Percentiles rank a stretch among this genome's conserved stretches.
Evolutionary conservation across 2,113 vertebrate species (phyloP).

Genomic region (Zosterops lateralis): DNA sequence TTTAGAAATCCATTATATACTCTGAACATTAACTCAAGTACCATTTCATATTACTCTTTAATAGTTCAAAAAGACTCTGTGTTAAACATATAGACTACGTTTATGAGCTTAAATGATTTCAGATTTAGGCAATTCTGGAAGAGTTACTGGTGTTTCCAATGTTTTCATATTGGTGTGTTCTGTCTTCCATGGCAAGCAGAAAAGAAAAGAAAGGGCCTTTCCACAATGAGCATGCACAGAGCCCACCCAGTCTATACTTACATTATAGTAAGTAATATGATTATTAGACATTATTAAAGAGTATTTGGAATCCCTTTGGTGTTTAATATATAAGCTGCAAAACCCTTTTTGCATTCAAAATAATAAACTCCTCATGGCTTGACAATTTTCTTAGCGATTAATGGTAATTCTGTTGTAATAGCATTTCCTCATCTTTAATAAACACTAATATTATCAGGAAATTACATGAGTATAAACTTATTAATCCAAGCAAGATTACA

Average conservation of each 20-base stretch:
- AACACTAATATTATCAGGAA: neutral
- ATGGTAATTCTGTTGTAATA: neutral
- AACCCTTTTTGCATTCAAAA: neutral
- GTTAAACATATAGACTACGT: neutral
- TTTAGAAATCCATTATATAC: neutral
- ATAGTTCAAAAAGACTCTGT: neutral
- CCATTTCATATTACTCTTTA: neutral
- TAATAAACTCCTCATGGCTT: neutral
- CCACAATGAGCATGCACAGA: neutral
- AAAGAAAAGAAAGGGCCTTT: neutral
- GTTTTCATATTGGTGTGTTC: neutral
- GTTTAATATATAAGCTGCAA: neutral
- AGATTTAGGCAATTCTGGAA: neutral
- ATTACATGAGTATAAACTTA: neutral
- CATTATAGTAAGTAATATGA: neutral
- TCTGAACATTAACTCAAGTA: neutral
- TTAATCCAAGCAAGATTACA: neutral
- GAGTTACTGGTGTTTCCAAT: neutral
- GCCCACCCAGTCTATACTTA: neutral
- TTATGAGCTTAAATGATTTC: neutral
- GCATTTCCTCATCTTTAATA: neutral
- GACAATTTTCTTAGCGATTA: neutral
- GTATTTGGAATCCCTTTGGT: neutral
- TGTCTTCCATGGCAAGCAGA: neutral
- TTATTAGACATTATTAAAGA: neutral